Percentiles rank a stretch among this genome's conserved stretches.
These are phyloP conservation scores for Esperia sulphurella DNA, from an alignment of 2,888 invertebrate genomes.

Conservation along the genomic window DNA sequence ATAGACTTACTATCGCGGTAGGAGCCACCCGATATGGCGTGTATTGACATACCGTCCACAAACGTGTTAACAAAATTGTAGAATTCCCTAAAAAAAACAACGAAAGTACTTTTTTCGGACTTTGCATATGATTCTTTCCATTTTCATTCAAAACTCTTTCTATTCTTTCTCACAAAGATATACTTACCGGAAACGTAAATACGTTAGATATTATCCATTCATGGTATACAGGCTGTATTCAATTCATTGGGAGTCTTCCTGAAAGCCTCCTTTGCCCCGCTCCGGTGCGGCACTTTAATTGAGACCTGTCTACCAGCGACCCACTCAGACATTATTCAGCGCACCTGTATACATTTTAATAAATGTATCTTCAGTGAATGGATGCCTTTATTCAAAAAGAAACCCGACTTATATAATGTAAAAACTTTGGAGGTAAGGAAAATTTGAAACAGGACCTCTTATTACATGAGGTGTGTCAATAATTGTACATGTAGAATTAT, in stretches of 20 bases:
- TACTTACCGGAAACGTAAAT: neutral
- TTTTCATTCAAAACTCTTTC: no score
- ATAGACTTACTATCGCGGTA: no score
- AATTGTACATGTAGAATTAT: no score
- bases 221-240: neutral
- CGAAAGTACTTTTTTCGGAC: neutral
- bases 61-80: no score
- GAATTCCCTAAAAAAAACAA: neutral
- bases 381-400: slow-evolving; percentile 66
- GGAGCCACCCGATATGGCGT: no score
- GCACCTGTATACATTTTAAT: slow-evolving; percentile 69
- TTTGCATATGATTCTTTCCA: no score
- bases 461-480: neutral
- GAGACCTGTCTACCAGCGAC: slow-evolving; percentile 30
- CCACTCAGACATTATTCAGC: slow-evolving; percentile 69
- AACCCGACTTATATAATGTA: slow-evolving; percentile 55
- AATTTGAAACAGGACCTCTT: neutral
- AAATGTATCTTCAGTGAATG: slow-evolving; percentile 75
- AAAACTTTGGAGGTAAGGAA: slow-evolving; percentile 20
- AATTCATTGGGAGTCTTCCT: neutral
- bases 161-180: neutral
- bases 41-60: no score
- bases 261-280: slow-evolving; percentile 1
- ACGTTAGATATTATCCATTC: neutral
- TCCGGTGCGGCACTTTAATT: slow-evolving; percentile 10